A percentile compares a stretch with the other conserved stretches of the same genome.
These are phyloP conservation scores for Pachydiplax longipennis DNA, from an alignment of 2,888 invertebrate species.

Conservation along the genomic window DNA sequence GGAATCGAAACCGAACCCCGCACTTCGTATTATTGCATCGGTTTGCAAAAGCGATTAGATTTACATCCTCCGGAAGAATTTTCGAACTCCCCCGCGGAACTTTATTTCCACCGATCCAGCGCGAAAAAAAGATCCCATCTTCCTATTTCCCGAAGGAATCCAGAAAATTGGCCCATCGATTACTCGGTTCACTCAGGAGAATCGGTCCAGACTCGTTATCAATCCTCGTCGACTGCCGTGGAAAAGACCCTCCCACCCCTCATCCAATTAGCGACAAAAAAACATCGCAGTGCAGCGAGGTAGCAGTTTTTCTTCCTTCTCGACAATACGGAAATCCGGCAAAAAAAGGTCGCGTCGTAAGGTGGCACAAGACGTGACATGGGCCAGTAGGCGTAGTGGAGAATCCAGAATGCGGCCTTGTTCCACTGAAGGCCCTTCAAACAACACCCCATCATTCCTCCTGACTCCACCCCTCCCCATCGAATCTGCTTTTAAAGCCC, in stretches of 20 bases:
- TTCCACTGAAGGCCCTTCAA: neutral
- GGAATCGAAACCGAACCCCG: no score
- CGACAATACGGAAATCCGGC: neutral
- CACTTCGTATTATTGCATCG: no score
- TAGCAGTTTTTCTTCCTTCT: neutral
- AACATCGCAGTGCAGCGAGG: neutral
- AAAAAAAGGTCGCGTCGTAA: neutral
- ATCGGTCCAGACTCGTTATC: neutral
- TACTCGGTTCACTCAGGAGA: neutral
- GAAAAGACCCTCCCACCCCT: neutral
- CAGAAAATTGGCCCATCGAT: neutral
- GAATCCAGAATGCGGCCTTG: neutral
- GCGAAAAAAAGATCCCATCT: neutral
- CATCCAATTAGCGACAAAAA: neutral
- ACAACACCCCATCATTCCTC: neutral
- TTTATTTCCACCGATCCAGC: no score
- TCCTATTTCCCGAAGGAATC: neutral
- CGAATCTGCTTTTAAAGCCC: neutral
- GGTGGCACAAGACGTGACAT: neutral
- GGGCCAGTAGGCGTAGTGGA: neutral
- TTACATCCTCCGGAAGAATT: no score
- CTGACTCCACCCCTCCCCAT: neutral
- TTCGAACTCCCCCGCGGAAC: no score
- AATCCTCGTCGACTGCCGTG: neutral
- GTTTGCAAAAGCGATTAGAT: no score